phyloP scores from a whole-genome alignment of 2,888 invertebrate genomes.

The Agelastica alni region DNA sequence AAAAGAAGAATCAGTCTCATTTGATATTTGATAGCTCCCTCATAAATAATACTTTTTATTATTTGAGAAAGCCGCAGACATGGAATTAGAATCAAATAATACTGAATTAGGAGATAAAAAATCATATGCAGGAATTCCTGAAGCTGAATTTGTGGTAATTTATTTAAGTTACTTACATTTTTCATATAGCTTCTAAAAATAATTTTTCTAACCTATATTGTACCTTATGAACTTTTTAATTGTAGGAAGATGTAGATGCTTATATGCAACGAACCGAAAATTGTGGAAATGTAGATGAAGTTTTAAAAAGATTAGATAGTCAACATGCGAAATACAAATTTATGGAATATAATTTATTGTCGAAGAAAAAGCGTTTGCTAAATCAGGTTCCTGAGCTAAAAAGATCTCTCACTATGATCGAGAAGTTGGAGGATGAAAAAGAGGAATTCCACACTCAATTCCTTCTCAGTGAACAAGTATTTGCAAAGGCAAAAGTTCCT shows the following conservation, averaged over 20 bases:
- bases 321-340: slow-evolving; percentile 96
- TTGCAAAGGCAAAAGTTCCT: slow-evolving; percentile 78
- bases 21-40: no score
- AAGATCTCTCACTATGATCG: slow-evolving; percentile 88
- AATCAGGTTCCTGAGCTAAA: slow-evolving; percentile 94
- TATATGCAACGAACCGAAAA: slow-evolving; percentile 88
- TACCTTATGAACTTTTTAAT: slow-evolving; percentile 40
- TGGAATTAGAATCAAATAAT: slow-evolving; percentile 21
- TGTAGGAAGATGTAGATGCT: slow-evolving; percentile 91
- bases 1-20: no score
- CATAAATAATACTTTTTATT: slow-evolving; percentile 9
- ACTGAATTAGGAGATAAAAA: slow-evolving; percentile 55
- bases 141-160: slow-evolving; percentile 86
- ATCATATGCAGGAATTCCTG: slow-evolving; percentile 84
- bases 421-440: slow-evolving; percentile 81
- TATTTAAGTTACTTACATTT: slow-evolving; percentile 22
- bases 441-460: slow-evolving; percentile 86
- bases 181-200: slow-evolving; percentile 28
- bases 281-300: slow-evolving; percentile 80
- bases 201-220: slow-evolving; percentile 21
- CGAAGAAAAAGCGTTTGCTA: slow-evolving; percentile 83
- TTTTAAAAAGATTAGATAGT: slow-evolving; percentile 85
- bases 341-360: slow-evolving; percentile 90
- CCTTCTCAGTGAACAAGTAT: slow-evolving; percentile 86
- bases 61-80: no score